Conservation (phyloP, 2,113 vertebrate genomes). For the Gnathonemus longibarbis region DNA sequence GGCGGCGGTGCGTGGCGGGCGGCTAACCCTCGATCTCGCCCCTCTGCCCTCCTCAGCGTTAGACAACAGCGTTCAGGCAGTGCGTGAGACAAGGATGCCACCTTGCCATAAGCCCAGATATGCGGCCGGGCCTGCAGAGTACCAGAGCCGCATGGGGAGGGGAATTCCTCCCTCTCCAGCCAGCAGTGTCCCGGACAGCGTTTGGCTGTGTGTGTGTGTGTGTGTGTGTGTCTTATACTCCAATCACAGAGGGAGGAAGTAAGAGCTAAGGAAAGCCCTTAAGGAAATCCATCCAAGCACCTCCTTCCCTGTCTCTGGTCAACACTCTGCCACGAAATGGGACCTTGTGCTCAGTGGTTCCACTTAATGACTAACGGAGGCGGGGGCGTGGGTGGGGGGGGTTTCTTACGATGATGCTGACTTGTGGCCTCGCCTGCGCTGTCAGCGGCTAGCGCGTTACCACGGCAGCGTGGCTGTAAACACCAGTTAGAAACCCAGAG, state of each 20-base stretch:
- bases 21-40: background rate
- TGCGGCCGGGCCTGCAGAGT: background rate
- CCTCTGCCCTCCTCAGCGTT: background rate
- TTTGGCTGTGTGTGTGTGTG: background rate
- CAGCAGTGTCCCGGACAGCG: background rate
- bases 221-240: background rate
- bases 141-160: background rate
- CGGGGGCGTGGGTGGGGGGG: background rate
- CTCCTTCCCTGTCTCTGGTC: constrained; percentile 2
- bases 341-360: background rate
- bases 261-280: background rate
- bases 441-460: background rate
- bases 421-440: background rate
- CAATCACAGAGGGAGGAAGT: background rate
- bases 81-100: background rate
- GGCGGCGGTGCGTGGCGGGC: background rate
- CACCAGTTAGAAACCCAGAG: background rate
- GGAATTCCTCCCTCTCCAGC: background rate
- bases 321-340: background rate
- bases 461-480: background rate
- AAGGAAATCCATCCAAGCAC: constrained; percentile 5
- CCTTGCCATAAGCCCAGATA: background rate
- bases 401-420: background rate
- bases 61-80: too few relatives aligned
- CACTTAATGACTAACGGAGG: background rate